phyloP scores from a whole-genome alignment of 2,797 vertebrate genomes.

The Paedocypris micromegethes region DNA sequence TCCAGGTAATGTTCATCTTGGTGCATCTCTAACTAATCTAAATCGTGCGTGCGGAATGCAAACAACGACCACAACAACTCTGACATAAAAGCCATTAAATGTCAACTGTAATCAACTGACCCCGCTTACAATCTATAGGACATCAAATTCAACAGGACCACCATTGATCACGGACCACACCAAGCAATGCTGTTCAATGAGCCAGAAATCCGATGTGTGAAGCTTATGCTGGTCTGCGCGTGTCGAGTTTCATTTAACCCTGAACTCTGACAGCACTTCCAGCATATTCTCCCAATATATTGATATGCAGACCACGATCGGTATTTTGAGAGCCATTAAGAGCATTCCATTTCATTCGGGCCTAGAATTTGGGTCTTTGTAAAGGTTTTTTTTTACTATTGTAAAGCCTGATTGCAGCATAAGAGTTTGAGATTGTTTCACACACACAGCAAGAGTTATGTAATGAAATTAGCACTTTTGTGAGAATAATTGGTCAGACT shows the following conservation, averaged over 20 bases:
- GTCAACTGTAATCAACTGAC: background rate
- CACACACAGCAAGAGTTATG: too few species aligned
- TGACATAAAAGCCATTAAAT: constrained; percentile 7
- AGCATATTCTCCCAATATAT: background rate
- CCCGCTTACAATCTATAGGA: constrained; percentile 8
- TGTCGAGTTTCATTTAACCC: constrained; percentile 1
- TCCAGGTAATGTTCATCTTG: too few species aligned
- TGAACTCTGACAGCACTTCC: background rate
- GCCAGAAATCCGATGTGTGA: constrained; percentile 3
- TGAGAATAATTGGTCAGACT: too few species aligned
- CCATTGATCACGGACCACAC: constrained; percentile 5
- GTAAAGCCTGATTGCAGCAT: too few species aligned
- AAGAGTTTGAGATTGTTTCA: too few species aligned
- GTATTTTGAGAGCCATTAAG: background rate
- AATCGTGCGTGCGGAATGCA: too few species aligned
- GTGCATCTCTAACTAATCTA: too few species aligned
- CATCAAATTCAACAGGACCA: constrained; percentile 7
- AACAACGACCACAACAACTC: background rate
- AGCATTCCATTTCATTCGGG: background rate
- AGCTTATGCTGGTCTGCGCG: background rate
- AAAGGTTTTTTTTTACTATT: too few species aligned
- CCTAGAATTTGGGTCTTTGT: background rate
- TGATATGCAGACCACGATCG: background rate
- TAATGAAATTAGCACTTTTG: too few species aligned
- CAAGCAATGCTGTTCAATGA: constrained; percentile 8